These are phyloP conservation scores for Eutrigla gurnardus DNA, from an alignment of 2,797 vertebrate genomes.

Conservation along the genomic window DNA sequence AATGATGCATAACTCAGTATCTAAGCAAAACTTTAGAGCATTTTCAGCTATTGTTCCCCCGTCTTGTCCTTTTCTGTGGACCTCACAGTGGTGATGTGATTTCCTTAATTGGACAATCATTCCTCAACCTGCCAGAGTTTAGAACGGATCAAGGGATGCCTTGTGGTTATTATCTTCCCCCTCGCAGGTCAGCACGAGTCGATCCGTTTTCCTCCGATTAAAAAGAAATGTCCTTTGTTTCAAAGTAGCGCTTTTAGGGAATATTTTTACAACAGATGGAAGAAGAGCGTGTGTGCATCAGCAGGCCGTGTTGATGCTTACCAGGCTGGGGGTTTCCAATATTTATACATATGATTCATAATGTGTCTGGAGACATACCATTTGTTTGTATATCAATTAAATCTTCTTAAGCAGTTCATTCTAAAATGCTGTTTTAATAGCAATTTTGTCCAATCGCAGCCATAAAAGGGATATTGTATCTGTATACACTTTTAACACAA, in stretches of 20 bases:
- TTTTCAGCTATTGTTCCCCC: background rate
- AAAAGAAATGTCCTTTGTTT: slow-evolving; percentile 39
- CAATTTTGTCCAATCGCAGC: background rate
- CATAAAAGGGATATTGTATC: background rate
- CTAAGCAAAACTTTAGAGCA: background rate
- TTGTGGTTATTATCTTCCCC: slow-evolving; percentile 34
- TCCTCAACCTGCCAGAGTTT: slow-evolving; percentile 38
- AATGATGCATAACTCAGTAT: too few species aligned
- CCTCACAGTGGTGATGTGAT: slow-evolving; percentile 14
- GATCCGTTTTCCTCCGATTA: slow-evolving; percentile 33
- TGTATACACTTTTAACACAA: background rate
- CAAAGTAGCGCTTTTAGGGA: background rate
- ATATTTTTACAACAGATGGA: slow-evolving; percentile 31
- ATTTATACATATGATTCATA: slow-evolving; percentile 15
- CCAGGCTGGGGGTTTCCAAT: background rate
- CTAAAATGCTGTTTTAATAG: background rate
- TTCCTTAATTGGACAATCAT: slow-evolving; percentile 57
- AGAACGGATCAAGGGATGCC: slow-evolving; percentile 17
- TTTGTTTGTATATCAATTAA: too few species aligned
- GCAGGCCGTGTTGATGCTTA: slow-evolving; percentile 18
- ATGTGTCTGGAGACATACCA: background rate
- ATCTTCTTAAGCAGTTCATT: too few species aligned
- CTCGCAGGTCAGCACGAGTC: slow-evolving; percentile 30
- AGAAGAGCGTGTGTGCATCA: slow-evolving; percentile 15
- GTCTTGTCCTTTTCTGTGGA: slow-evolving; percentile 1